Percentiles rank a stretch among this genome's conserved stretches.
phyloP scores from a whole-genome alignment of 2,888 invertebrate species.

The Hesperia comma region DNA sequence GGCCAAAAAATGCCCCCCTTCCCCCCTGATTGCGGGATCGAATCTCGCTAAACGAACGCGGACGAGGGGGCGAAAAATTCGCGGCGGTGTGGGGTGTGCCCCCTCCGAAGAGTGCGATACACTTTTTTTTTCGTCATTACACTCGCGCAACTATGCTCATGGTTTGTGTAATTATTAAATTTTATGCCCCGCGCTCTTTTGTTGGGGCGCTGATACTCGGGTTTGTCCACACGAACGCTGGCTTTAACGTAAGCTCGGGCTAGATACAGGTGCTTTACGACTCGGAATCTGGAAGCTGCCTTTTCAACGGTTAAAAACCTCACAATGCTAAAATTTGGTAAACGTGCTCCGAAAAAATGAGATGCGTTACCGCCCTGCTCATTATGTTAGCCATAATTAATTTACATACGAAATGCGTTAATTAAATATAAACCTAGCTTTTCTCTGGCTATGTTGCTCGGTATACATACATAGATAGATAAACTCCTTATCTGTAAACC shows the following conservation, averaged over 20 bases:
- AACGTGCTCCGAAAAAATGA: slow-evolving; percentile 13
- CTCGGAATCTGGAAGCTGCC: slow-evolving; percentile 23
- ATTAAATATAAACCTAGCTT: not conserved
- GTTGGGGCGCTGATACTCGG: slow-evolving; percentile 38
- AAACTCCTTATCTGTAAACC: no score
- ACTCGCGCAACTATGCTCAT: slow-evolving; percentile 75
- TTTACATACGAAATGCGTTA: not conserved
- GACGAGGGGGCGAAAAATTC: slow-evolving; percentile 68
- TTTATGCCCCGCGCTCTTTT: slow-evolving; percentile 56
- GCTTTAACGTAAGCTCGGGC: slow-evolving; percentile 32
- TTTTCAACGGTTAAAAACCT: slow-evolving; percentile 34
- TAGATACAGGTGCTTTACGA: slow-evolving; percentile 37
- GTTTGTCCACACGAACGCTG: slow-evolving; percentile 32
- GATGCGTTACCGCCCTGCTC: no score
- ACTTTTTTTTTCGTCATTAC: slow-evolving; percentile 76
- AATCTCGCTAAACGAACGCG: slow-evolving; percentile 78
- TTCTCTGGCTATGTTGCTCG: no score
- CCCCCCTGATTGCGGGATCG: slow-evolving; percentile 81
- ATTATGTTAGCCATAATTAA: slow-evolving; percentile 1
- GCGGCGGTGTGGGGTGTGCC: slow-evolving; percentile 55
- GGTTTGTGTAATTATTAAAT: slow-evolving; percentile 77
- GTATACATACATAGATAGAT: no score
- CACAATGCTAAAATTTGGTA: slow-evolving; percentile 17
- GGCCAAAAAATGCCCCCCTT: slow-evolving; percentile 70
- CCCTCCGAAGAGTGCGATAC: slow-evolving; percentile 66